These are phyloP conservation scores for Heliothis virescens DNA, from an alignment of 1,140 invertebrate genomes.

Conservation along the genomic window DNA sequence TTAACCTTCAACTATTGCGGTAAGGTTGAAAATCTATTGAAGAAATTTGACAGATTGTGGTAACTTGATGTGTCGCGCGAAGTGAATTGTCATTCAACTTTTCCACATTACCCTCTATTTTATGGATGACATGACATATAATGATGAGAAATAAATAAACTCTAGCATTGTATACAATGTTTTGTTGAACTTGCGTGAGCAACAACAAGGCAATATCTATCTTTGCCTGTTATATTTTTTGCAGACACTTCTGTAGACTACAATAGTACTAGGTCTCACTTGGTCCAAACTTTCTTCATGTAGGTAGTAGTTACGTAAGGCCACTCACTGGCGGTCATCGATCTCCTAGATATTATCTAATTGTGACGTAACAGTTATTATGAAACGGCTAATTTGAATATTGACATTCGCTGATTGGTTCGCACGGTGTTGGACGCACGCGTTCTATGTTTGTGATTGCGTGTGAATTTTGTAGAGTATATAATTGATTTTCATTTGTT, in stretches of 20 bases:
- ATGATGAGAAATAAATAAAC: too few species aligned
- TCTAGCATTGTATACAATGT: constrained; percentile 5
- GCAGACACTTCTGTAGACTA: not conserved
- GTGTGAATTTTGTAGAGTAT: constrained; percentile 47
- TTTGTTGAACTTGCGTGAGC: not conserved
- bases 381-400: constrained; percentile 65
- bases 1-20: too few species aligned
- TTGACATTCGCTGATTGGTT: constrained; percentile 62
- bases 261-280: constrained; percentile 30
- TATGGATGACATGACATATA: too few species aligned
- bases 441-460: constrained; percentile 42
- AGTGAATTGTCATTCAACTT: too few species aligned
- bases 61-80: too few species aligned
- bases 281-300: constrained; percentile 61
- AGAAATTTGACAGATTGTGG: too few species aligned
- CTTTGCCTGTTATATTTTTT: constrained; percentile 14
- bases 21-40: too few species aligned
- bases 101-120: too few species aligned
- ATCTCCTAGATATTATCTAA: constrained; percentile 73
- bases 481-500: constrained; percentile 22
- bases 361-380: constrained; percentile 74
- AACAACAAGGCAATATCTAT: constrained; percentile 16
- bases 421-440: constrained; percentile 35
- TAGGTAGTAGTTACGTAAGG: constrained; percentile 63
- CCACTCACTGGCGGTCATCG: constrained; percentile 65